Percentiles rank a stretch among this genome's conserved stretches.
phyloP scores from a whole-genome alignment of 2,888 invertebrate species.

The Drosophila multiciliata region DNA sequence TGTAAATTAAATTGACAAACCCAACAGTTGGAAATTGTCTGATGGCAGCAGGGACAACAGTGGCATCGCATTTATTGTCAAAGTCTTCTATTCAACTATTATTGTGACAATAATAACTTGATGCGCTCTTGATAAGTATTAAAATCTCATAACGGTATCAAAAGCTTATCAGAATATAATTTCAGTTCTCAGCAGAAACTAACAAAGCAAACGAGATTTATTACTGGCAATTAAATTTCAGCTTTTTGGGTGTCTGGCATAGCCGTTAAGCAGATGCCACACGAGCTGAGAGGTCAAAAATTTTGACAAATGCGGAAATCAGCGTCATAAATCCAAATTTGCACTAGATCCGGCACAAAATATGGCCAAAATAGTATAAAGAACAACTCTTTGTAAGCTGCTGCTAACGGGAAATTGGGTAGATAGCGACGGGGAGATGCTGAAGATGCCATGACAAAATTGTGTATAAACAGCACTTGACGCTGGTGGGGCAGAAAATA shows the following conservation, averaged over 20 bases:
- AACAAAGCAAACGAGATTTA: conserved; percentile 20
- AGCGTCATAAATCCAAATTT: conserved; percentile 62
- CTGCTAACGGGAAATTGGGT: not conserved
- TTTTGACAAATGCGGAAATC: conserved; percentile 35
- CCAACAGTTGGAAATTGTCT: not conserved
- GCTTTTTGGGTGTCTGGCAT: conserved; percentile 19
- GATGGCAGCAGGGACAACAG: not conserved
- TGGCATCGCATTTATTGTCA: conserved; percentile 2
- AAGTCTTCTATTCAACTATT: not conserved
- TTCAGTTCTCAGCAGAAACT: conserved; percentile 6
- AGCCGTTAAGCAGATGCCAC: conserved; percentile 3
- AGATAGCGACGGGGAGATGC: not conserved
- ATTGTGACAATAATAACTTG: conserved; percentile 13
- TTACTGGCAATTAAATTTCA: conserved; percentile 36
- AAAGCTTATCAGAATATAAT: conserved; percentile 9
- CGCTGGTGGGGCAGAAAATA: conserved; percentile 51
- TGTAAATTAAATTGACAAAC: conserved; percentile 29
- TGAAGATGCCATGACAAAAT: conserved; percentile 41
- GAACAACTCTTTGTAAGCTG: conserved; percentile 51
- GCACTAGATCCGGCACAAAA: conserved; percentile 38
- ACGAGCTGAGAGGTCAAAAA: conserved; percentile 35
- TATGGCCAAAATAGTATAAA: conserved; percentile 41
- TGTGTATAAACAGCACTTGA: conserved; percentile 49
- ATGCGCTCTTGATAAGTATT: not conserved
- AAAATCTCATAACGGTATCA: conserved; percentile 1